phyloP scores from a whole-genome alignment of 2,113 vertebrate species.

The Phasianus colchicus region DNA sequence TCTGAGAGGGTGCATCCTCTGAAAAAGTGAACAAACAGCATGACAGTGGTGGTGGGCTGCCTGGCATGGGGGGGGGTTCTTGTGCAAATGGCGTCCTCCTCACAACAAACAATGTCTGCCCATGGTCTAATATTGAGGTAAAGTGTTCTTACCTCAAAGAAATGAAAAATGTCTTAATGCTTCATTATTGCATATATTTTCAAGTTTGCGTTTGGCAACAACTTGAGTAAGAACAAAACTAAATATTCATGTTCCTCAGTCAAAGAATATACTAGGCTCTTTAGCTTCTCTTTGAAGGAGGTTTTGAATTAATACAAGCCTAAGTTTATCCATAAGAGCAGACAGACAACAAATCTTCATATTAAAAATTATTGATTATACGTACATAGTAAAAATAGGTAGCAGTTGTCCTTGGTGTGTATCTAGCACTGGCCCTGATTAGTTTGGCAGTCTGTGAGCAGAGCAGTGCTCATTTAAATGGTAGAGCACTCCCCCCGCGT shows the following conservation, averaged over 20 bases:
- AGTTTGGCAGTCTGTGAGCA: background rate
- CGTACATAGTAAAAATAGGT: background rate
- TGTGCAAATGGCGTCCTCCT: background rate
- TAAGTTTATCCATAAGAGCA: background rate
- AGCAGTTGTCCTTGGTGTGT: background rate
- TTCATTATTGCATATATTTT: background rate
- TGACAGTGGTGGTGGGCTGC: background rate
- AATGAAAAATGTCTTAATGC: background rate
- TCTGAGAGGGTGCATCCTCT: rapidly evolving
- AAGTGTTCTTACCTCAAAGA: background rate
- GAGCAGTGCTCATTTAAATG: background rate
- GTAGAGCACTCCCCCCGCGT: background rate
- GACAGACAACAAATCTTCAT: background rate
- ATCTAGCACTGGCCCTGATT: background rate
- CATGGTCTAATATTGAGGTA: background rate
- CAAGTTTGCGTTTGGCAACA: background rate
- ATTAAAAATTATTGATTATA: background rate
- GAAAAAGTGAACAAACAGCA: background rate
- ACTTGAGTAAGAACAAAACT: background rate
- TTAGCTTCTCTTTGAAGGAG: background rate
- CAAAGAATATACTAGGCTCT: background rate
- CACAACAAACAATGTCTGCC: background rate
- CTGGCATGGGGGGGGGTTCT: background rate
- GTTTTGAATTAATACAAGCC: background rate
- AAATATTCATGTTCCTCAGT: background rate